These are phyloP conservation scores for Chrysolina oricalcia DNA, from an alignment of 2,888 invertebrate genomes.

Conservation along the genomic window DNA sequence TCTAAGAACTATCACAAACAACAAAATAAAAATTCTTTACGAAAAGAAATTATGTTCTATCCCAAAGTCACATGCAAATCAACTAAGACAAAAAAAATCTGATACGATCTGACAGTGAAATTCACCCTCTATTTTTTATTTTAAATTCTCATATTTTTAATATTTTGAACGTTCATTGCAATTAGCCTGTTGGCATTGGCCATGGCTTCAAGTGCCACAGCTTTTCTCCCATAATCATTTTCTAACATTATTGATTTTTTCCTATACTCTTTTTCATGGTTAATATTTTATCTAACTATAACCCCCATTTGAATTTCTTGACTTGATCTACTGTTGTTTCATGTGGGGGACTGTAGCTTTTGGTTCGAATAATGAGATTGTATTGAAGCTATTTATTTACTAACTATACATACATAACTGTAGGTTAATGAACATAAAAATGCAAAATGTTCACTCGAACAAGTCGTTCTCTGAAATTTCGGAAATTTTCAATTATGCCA, in stretches of 20 bases:
- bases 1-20: not conserved
- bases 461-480: too few relatives aligned
- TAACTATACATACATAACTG: too few relatives aligned
- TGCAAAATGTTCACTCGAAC: too few relatives aligned
- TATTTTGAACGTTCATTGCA: not conserved
- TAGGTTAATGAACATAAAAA: too few relatives aligned
- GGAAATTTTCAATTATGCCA: too few relatives aligned
- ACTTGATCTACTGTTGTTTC: too few relatives aligned
- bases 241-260: not conserved
- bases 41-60: not conserved
- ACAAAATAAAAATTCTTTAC: conserved; percentile 8
- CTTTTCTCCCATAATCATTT: conserved; percentile 1
- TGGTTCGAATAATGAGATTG: too few relatives aligned
- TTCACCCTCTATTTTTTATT: not conserved
- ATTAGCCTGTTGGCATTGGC: conserved; percentile 18
- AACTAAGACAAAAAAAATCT: not conserved
- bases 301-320: too few relatives aligned
- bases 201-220: conserved; percentile 4
- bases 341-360: too few relatives aligned
- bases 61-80: too few relatives aligned
- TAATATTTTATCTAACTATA: too few relatives aligned
- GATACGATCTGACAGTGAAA: not conserved
- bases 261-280: conserved; percentile 3
- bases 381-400: too few relatives aligned
- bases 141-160: not conserved